Base-by-base conservation (phyloP, 2,888 invertebrate species). In the Trachelus stipa region DNA sequence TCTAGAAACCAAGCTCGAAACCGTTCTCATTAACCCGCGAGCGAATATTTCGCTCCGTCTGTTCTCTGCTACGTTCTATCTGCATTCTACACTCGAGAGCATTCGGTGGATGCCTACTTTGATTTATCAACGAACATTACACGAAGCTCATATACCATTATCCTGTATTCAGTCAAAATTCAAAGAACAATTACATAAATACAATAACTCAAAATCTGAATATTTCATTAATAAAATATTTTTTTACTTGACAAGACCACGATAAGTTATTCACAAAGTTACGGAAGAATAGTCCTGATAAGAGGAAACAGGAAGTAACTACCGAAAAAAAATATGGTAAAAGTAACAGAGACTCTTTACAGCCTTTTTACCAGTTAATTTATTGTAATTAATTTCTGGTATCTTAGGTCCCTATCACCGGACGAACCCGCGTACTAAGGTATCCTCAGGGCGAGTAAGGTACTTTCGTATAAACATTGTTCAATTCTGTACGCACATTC, bases 381-480 rank as follows among this genome's bases (percentile, higher is more conserved):
- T 90, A 90, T 90, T 91, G 88, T 90, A 90, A 91, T 91, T 90
- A 90, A 91, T 90, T 91, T 91, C 86, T 71, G 88, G 86, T 90
- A 91, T 91, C 90, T 89, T 81, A 79, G 82, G 83, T 81, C 78
- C 84, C 85, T 84, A 88, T 88, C 88, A 80, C 86, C 85, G 86
- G 85, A 89, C 87, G 87, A 83, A 85, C 85, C 83, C 81, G 83
- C 78, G 68, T 56, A 56, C 56, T 56, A 56, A 56, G 56, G 56
- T 56, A 56, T 56, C 56, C 56, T 56, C 77, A 75, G 76, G 56
- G 81, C 82, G 81, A 78, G 83, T 73, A 83, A 78, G 80, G 71
- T 80, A 82, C 77, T 82, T 82, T 79, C 80, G 80, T 81, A 83
- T 86, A 87, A 88, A 86, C 85, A 86, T 85, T 87, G 85, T 87